Base-by-base conservation (phyloP, 2,113 vertebrate species). In the Atlantisia rogersi region DNA sequence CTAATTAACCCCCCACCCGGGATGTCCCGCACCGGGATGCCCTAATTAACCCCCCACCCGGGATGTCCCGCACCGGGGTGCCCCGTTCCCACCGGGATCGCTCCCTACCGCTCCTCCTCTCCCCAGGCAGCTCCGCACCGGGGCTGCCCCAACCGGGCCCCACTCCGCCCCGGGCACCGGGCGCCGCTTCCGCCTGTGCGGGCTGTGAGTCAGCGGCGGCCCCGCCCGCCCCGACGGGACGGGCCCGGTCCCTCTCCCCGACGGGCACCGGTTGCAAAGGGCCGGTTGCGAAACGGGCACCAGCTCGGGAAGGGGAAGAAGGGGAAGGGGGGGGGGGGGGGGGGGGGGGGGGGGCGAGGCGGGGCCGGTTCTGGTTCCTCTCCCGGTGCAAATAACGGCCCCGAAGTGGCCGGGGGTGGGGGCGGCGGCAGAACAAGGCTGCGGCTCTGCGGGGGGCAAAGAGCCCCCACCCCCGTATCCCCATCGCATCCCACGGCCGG, bases 111-210 rank as follows among this genome's bases (percentile, higher is more conserved):
- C 42, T 44, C 42, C 42, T 44, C 42, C 42, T 44, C 44, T 50
- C 31, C 53, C 79, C 53, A 40, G 25, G 29, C 35, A 9, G 39
- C 42, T 25, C 73, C 40, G 32, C 35, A 17, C 48, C 48, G 48
- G 48, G 48, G 48, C 48, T 98, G 42, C 42, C 42, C 17, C 42
- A 44, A 18, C 42, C 42, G 42, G 42, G 97, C 97, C 9, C 97
- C 95, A 90, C 98, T 89, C 96, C 98, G 97, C 80, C 98, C 98
- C 11, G 74, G 65, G 75, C 76, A 67, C 50, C 71, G 59, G 40
- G 18, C 6, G 12, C 50, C 16, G 68, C 42, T 71, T 88, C 86
- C 76, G 69, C 78, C 46, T 18, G 44, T 29, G 52, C 60, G n/a
- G 39, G n/a, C 58, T 35, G 39, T 48, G 86, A 80, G 18, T 71